Evolutionary conservation across 2,888 invertebrate genomes (phyloP).

Genomic region (Muscina levida): DNA sequence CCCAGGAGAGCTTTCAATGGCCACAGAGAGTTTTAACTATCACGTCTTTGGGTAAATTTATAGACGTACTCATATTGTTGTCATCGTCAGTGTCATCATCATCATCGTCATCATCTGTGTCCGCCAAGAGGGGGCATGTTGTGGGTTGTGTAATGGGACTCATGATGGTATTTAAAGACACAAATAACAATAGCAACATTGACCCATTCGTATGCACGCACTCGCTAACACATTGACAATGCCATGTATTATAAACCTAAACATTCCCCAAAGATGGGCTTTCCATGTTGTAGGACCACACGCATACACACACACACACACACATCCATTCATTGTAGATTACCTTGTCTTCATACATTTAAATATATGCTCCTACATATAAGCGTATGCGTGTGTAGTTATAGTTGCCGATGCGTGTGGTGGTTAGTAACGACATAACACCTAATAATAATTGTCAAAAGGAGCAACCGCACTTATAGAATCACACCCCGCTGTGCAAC

Average conservation of each 20-base stretch:
- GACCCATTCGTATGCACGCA: background rate
- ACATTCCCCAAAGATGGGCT: conserved; percentile 3
- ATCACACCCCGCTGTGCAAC: background rate
- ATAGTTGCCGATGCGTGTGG: background rate
- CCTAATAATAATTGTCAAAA: conserved; percentile 24
- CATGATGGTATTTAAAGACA: conserved; percentile 20
- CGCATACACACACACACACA: background rate
- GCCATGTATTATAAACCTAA: background rate
- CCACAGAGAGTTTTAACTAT: conserved; percentile 35
- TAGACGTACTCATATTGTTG: conserved; percentile 28
- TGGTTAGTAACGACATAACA: background rate
- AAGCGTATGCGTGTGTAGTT: no score
- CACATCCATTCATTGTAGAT: background rate
- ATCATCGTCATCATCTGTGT: background rate
- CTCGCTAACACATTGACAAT: no score
- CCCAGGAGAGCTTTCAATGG: conserved; percentile 28
- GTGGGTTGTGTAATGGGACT: conserved; percentile 5
- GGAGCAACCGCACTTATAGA: background rate
- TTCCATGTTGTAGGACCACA: background rate
- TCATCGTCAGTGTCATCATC: conserved; percentile 28
- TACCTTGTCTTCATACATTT: no score
- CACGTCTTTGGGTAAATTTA: conserved; percentile 57
- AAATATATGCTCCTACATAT: no score
- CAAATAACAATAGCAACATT: conserved; percentile 1
- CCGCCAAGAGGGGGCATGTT: background rate